phyloP scores from a whole-genome alignment of 1,140 invertebrate species.

The Leptonema lineaticorne region DNA sequence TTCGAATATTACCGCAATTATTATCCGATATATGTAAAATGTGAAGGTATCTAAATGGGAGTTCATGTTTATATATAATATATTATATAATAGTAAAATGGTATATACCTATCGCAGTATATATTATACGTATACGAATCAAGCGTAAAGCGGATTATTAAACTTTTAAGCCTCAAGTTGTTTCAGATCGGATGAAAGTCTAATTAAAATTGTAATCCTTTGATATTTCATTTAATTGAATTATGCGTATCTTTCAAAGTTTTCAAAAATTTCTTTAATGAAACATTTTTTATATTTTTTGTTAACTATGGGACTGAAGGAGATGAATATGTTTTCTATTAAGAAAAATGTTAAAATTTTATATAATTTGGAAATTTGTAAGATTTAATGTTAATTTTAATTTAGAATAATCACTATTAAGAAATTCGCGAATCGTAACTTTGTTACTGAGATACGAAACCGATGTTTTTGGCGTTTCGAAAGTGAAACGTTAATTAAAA shows the following conservation, averaged over 20 bases:
- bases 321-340: no score
- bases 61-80: background rate
- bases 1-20: background rate
- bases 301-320: no score
- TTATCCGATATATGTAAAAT: background rate
- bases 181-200: background rate
- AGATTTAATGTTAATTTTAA: no score
- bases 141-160: background rate
- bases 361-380: no score
- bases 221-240: constrained; percentile 6
- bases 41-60: background rate
- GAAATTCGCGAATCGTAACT: no score
- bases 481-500: constrained; percentile 8
- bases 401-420: no score
- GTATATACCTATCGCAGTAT: no score
- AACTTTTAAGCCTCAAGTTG: background rate
- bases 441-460: no score
- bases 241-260: background rate
- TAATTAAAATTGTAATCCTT: constrained; percentile 21
- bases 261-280: background rate
- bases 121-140: background rate
- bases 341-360: no score
- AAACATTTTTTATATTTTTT: background rate
- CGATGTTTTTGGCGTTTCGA: no score
- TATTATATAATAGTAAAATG: no score